phyloP scores from a whole-genome alignment of 1,140 invertebrate species.

The Drosophila yakuba region DNA sequence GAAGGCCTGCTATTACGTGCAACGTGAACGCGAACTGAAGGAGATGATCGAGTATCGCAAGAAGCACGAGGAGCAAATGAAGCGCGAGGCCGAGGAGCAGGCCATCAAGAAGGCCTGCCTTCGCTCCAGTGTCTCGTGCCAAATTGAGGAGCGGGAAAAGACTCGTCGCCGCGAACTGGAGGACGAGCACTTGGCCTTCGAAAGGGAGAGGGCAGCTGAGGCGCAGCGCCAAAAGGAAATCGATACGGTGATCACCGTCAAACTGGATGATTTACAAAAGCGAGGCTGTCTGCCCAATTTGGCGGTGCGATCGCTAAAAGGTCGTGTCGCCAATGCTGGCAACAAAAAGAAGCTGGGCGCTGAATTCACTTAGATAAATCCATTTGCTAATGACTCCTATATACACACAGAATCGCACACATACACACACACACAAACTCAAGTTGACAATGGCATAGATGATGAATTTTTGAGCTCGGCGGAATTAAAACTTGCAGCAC shows the following conservation, averaged over 20 bases:
- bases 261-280: slow-evolving; percentile 56
- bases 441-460: slow-evolving; percentile 18
- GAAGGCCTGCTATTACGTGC: slow-evolving; percentile 59
- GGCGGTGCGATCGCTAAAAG: slow-evolving; percentile 41
- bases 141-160: slow-evolving; percentile 64
- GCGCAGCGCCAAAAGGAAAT: slow-evolving; percentile 59
- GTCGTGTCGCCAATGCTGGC: slow-evolving; percentile 43
- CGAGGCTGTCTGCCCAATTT: slow-evolving; percentile 51
- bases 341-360: slow-evolving; percentile 46
- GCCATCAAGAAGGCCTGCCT: slow-evolving; percentile 44
- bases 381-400: background rate
- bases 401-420: background rate
- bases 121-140: slow-evolving; percentile 42
- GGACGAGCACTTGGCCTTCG: slow-evolving; percentile 39
- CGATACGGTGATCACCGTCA: slow-evolving; percentile 64
- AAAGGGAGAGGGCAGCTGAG: slow-evolving; percentile 22
- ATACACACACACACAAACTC: slow-evolving; percentile 4
- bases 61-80: slow-evolving; percentile 37
- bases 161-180: slow-evolving; percentile 53
- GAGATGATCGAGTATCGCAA: slow-evolving; percentile 40
- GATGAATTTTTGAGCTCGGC: slow-evolving; percentile 16
- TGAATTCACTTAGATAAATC: slow-evolving; percentile 17
- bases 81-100: slow-evolving; percentile 37
- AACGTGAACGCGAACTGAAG: slow-evolving; percentile 49
- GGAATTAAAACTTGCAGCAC: slow-evolving; percentile 61